Evolutionary conservation across 2,113 vertebrate genomes (phyloP).

Genomic region (Mus spicilegus): DNA sequence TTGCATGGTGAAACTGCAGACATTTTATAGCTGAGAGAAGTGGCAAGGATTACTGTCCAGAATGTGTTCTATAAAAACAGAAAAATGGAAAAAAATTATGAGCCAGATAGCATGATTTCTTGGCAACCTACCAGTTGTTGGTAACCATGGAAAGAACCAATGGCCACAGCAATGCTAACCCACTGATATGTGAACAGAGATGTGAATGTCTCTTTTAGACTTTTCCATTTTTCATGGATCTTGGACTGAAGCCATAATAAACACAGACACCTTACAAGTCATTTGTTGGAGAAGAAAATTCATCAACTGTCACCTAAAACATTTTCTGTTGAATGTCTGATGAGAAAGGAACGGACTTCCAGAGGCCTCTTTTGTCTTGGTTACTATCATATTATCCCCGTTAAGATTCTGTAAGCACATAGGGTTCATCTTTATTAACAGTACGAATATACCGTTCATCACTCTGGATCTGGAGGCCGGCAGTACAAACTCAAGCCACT

Average conservation of each 20-base stretch:
- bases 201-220: background rate
- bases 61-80: background rate
- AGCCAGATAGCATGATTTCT: background rate
- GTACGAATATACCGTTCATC: background rate
- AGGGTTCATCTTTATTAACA: background rate
- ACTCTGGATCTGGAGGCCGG: background rate
- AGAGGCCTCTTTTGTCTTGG: background rate
- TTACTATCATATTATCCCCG: background rate
- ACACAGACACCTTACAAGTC: background rate
- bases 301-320: background rate
- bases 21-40: background rate
- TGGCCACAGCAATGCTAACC: background rate
- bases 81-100: background rate
- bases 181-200: background rate
- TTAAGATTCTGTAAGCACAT: background rate
- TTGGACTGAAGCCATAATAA: background rate
- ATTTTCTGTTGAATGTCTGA: background rate
- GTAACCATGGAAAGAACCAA: background rate
- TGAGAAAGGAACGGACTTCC: background rate
- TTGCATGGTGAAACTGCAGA: background rate
- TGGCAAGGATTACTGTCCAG: background rate
- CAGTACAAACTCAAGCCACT: background rate
- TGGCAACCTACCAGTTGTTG: background rate
- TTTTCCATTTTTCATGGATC: background rate
- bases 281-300: background rate